Base-by-base conservation (phyloP, 2,888 invertebrate species). In the Notodonta dromedarius region DNA sequence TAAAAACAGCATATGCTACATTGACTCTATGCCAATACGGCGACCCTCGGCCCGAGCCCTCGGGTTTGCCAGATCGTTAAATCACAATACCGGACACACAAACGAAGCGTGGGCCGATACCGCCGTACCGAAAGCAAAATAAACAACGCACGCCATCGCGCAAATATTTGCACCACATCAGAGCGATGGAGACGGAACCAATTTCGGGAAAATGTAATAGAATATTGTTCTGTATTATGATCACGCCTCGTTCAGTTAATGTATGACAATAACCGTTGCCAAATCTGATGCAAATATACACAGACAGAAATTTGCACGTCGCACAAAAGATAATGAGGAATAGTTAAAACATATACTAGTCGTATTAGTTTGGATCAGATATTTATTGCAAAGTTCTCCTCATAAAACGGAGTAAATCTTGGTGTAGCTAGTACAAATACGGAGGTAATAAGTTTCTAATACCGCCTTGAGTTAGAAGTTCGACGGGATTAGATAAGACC, bases 81-180 rank as follows among this genome's bases (percentile, higher is more conserved):
- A 54, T 54, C 54, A 54, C 54, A 54, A 54, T 39, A 50, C 39
- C 11, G 35, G 48, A 39, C 50, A 14, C 11, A 57, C 14, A 50
- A 14, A 14, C 54, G 32, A 16, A 24, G 39, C 54, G 39, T 39
- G 54, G 39, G 54, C 39, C 7, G 35, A 14, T 14, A 54, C n/a
- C 5, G 39, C 8, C 52, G 54, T 13, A 54, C 35, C 35, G 14
- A 50, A 39, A 57, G 57, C 39, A 51, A 51, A 50, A 39, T 32
- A 57, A 56, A 57, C 40, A 50, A 57, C 40, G 51, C 39, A 12
- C 40, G 57, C 57, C 51, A 39, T 11, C 32, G 39, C 5, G 51
- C 57, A 57, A 57, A 57, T 57, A 57, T 57, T 57, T 57, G 39
- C 57, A 11, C 35, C 16, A 40, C 57, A 39, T n/a, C 39, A 39